Base-by-base conservation (phyloP, 1,140 invertebrate genomes). In the Lethocerus indicus region DNA sequence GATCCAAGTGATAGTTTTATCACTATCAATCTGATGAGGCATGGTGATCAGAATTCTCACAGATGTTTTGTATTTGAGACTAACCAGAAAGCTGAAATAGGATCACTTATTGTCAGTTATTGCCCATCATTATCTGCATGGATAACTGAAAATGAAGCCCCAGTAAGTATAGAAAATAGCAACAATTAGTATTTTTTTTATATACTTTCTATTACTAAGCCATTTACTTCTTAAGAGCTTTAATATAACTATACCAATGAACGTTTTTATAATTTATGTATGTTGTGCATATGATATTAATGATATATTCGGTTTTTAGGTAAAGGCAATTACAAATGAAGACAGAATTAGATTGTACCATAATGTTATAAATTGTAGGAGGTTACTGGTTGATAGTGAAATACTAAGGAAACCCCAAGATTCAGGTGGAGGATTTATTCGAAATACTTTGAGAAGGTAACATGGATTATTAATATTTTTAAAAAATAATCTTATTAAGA, bases 61-160 rank as follows among this genome's bases (percentile, higher is more conserved):
- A 87, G 87, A 57, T 93, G 88, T 67, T 92, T 91, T 64, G 89
- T 94, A 14, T 91, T 95, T 61, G 90, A 94, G 64, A 91, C 88
- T 1, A 62, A 71, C 12, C 83, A 88, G 59, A 93, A 93, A 62
- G 74, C 79, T 55, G 89, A 93, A 69, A 90, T 93, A 50, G 90
- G 89, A 4, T 87, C 86, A 60, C 66, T 95, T 21, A 90, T 94
- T 56, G 85, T 88, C 2, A 89, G 87, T 35, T 95, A 95, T 62
- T 90, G 79, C 58, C 87, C 89, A 0, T 67, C 75, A 12, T 69
- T 93, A 35, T 85, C 85, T 4, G 79, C 78, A 27, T 90, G 88
- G 76, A 79, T 93, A 39, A 83, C 82, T 14, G 84, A 90, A 59
- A 84, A 82, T 45, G 81, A 84, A 62, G 73, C 76, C 23, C 75